Conservation (phyloP, 2,113 vertebrate species). For the Mesembrinibis cayennensis region DNA sequence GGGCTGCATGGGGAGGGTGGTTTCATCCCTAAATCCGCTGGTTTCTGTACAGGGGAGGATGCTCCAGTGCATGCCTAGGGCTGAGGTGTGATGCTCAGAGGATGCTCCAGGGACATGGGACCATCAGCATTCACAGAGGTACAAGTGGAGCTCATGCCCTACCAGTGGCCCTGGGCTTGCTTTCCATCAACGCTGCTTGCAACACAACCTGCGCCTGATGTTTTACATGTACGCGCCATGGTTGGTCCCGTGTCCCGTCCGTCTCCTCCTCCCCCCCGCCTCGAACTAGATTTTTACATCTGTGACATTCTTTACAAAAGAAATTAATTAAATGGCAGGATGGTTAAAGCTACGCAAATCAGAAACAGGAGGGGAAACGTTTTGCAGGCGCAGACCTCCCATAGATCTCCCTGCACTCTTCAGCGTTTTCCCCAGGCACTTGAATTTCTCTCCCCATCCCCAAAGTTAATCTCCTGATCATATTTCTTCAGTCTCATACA, state of each 20-base stretch:
- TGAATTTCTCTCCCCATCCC: conserved; percentile 45
- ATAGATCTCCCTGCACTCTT: conserved; percentile 23
- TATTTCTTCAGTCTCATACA: conserved; percentile 30
- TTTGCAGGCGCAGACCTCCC: conserved; percentile 47
- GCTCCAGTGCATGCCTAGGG: neutral
- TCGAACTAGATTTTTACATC: conserved; percentile 23
- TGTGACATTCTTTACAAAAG: conserved; percentile 63
- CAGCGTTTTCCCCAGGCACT: conserved; percentile 53
- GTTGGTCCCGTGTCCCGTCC: too few relatives aligned
- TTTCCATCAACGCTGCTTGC: neutral
- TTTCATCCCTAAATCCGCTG: neutral
- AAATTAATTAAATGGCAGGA: conserved; percentile 60
- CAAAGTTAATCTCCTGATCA: conserved; percentile 50
- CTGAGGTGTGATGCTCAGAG: neutral
- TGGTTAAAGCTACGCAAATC: conserved; percentile 60
- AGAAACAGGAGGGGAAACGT: conserved; percentile 65
- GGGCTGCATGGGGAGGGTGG: neutral
- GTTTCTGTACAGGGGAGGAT: neutral
- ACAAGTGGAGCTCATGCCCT: neutral
- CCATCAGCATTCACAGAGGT: neutral
- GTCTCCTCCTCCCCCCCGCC: too few relatives aligned
- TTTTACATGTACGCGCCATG: neutral
- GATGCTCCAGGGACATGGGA: neutral
- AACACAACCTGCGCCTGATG: neutral
- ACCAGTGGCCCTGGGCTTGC: neutral